These are phyloP conservation scores for Drosophila formosana DNA, from an alignment of 2,888 invertebrate species.

Conservation along the genomic window DNA sequence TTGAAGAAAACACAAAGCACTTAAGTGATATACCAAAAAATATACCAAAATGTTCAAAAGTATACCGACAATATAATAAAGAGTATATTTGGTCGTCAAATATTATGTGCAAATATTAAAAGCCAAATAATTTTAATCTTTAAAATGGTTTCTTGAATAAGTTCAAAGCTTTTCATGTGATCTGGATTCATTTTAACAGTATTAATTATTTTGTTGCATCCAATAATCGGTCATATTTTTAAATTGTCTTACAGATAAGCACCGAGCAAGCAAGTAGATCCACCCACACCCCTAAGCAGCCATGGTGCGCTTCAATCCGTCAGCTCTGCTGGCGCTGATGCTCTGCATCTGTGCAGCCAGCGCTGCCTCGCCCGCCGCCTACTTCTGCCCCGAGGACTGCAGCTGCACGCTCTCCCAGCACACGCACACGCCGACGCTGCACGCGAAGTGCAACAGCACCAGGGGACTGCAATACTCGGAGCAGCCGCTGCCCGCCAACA, in stretches of 20 bases:
- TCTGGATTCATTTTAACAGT: no score
- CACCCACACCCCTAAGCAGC: background rate
- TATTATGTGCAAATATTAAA: no score
- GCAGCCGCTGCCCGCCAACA: constrained; percentile 52
- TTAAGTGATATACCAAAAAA: no score
- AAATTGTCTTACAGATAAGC: constrained; percentile 38
- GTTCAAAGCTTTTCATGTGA: no score
- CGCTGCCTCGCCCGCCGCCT: constrained; percentile 24
- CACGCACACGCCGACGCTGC: constrained; percentile 75
- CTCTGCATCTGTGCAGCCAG: constrained; percentile 40
- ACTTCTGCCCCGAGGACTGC: constrained; percentile 82
- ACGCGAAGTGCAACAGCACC: constrained; percentile 83
- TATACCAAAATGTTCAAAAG: no score
- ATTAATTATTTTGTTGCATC: no score
- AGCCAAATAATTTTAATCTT: no score
- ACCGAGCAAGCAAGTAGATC: constrained; percentile 22
- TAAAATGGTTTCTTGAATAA: no score
- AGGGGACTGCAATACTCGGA: constrained; percentile 69
- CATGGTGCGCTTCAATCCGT: constrained; percentile 39
- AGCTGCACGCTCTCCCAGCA: constrained; percentile 72
- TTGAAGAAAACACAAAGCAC: no score
- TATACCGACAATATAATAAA: no score
- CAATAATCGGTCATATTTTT: no score
- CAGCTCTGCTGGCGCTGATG: constrained; percentile 51
- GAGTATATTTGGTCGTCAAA: no score